Evolutionary conservation across 2,797 vertebrate species (phyloP), one percentile per base, ranked within the genome.

Genomic region (Chromobotia macracanthus): DNA sequence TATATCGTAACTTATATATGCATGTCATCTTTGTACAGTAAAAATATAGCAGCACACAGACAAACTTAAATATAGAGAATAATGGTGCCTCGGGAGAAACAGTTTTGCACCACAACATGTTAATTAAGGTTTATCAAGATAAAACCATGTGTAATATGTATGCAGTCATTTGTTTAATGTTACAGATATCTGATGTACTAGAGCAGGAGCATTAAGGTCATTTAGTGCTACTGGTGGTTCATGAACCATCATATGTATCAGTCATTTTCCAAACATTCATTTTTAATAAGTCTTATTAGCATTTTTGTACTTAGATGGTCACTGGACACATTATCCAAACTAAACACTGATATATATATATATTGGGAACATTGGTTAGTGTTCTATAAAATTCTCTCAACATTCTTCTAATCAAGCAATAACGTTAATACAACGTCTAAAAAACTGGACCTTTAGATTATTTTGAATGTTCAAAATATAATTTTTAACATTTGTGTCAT

Each of bases 11-110:
- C 16, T 48, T 25, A 48, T 53, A 72, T 67, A 35, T 38, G 53
- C 63, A 77, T 15, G 70, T 41, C 44, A 44, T 51, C 35, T 78
- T 63, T 74, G 35, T 41, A 58, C 76, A 73, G 50, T 74, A 13
- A n/a, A 41, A 53, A 53, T 73, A 50, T 31, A 78, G 72, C 41
- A 60, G 73, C 41, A 4, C 65, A 76, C 38, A 69, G 71, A 35
- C 12, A 56, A 68, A n/a, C 51, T 63, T 41, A 38, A 31, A 31
- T n/a, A 64, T 7, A 60, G 56, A 21, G 3, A 19, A 63, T 18
- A 5, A 61, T 31, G 13, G 65, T 31, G 25, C 38, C 41, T 77
- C 46, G 3, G 11, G 25, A 69, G 41, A 12, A 77, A 69, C 23
- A 5, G 10, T 38, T 71, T 63, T 71, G 66, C 15, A 71, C 13